Evolutionary conservation across 2,888 invertebrate species (phyloP), one percentile per base, ranked within the genome.

Genomic region (Gymnoscelis rufifasciata): DNA sequence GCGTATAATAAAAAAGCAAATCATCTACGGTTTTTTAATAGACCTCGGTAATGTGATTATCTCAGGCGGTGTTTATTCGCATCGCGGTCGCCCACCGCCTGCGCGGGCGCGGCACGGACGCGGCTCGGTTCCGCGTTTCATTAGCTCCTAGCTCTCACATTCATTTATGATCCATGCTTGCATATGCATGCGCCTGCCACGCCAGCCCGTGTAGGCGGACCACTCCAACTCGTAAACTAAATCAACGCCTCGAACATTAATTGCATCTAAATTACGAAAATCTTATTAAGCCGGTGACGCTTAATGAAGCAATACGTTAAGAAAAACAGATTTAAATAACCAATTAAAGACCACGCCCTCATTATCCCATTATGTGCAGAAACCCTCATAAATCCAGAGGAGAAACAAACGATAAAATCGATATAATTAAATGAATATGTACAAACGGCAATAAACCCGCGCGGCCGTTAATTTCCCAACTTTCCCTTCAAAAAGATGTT

Each of bases 141-240:
- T 78, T 75, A 76, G 54, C 72, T 71, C 64, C 77, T 75, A 76
- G 54, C 72, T 71, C 64, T 68, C 68, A 65, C 65, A 73, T 72
- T 73, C 67, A 75, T 71, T 72, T 76, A 75, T 70, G 68, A 65
- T 53, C 47, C 48, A 52, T 52, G 44, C 60, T 67, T 75, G 68
- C 75, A 74, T 75, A 75, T 73, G 70, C 68, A 73, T 70, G 52
- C 53, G 41, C 43, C 31, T 51, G 56, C 59, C 45, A 51, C 52
- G 55, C 47, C 56, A 51, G 47, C 49, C 31, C 42, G 42, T 52
- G 58, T 59, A 56, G 53, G 60, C 51, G 60, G 51, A 43, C 28
- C 36, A 51, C 42, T 50, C 42, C 14, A 19, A 15, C 23, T 38
- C 30, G 15, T 31, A 24, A 38, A 41, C 13, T 39, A 40, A 41